A percentile compares a stretch with the other conserved stretches of the same genome.
Evolutionary conservation across 2,797 vertebrate species (phyloP).

Genomic region (Remorina albescens): DNA sequence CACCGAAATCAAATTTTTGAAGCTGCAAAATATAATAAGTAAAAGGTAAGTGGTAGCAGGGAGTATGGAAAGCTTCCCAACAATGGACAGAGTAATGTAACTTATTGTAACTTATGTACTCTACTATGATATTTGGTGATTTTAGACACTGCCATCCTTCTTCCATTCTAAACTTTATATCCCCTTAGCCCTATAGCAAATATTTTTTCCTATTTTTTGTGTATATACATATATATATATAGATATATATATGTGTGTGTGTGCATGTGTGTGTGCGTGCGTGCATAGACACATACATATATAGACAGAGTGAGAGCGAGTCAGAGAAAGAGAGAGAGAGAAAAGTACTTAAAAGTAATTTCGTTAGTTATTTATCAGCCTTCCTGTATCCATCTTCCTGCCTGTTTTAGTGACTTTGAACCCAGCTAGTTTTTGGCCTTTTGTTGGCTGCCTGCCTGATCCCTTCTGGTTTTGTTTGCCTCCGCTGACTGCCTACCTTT

Average conservation of each 20-base stretch:
- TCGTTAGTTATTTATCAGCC: slow-evolving; percentile 19
- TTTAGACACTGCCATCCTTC: neutral
- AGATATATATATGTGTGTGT: neutral
- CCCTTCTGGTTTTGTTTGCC: slow-evolving; percentile 54
- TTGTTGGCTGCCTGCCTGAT: slow-evolving; percentile 64
- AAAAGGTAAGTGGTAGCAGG: neutral
- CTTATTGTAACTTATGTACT: neutral
- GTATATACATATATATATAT: neutral
- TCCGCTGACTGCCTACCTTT: slow-evolving; percentile 59
- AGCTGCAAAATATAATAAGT: neutral
- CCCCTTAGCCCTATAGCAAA: neutral
- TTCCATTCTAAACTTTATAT: neutral
- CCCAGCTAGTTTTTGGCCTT: slow-evolving; percentile 54
- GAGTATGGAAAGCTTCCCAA: neutral
- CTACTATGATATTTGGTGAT: slow-evolving; percentile 2
- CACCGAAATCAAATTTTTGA: slow-evolving; percentile 1
- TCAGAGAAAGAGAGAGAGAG: no score
- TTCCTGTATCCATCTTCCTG: slow-evolving; percentile 20
- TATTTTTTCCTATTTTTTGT: no score
- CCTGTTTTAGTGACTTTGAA: slow-evolving; percentile 44
- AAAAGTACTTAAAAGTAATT: no score
- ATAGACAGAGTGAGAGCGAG: no score
- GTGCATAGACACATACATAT: neutral
- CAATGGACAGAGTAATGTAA: slow-evolving; percentile 1
- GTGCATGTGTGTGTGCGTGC: no score